phyloP scores from a whole-genome alignment of 1,140 invertebrate species.

The Halictus rubicundus region DNA sequence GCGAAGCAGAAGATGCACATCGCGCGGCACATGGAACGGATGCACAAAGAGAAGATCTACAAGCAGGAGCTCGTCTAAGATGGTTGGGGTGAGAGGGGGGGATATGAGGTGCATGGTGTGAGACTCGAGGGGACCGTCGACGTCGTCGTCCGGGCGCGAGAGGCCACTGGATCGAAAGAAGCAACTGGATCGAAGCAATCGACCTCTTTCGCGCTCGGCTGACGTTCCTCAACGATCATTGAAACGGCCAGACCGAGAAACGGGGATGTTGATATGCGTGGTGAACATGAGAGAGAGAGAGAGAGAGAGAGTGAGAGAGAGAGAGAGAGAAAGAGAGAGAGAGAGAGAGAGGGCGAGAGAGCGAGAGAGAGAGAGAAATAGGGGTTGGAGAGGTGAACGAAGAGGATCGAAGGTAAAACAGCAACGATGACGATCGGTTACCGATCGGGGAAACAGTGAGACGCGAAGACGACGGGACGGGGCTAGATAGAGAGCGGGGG shows the following conservation, averaged over 20 bases:
- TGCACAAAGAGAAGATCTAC: conserved; percentile 89
- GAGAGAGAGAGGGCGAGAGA: neutral
- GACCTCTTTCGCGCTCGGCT: conserved; percentile 27
- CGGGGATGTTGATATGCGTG: neutral
- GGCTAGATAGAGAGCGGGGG: neutral
- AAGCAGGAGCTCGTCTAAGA: conserved; percentile 77
- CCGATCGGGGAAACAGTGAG: conserved; percentile 33
- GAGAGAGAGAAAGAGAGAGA: neutral
- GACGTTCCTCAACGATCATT: conserved; percentile 3
- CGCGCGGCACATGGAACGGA: conserved; percentile 91
- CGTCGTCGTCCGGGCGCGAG: conserved; percentile 41
- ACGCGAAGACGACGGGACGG: conserved; percentile 23
- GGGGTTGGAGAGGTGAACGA: neutral
- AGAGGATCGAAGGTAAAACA: conserved; percentile 13
- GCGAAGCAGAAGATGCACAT: conserved; percentile 94
- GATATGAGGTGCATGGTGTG: neutral
- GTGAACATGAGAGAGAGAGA: neutral
- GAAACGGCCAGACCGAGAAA: neutral
- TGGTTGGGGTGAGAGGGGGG: neutral
- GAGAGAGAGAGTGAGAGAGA: neutral
- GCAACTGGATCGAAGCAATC: neutral
- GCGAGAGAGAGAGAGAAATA: neutral
- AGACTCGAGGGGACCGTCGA: conserved; percentile 30
- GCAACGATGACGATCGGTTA: conserved; percentile 27
- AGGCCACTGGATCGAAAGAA: neutral